Conservation (phyloP, 1,140 invertebrate species). For the Calephelis nemesis region DNA sequence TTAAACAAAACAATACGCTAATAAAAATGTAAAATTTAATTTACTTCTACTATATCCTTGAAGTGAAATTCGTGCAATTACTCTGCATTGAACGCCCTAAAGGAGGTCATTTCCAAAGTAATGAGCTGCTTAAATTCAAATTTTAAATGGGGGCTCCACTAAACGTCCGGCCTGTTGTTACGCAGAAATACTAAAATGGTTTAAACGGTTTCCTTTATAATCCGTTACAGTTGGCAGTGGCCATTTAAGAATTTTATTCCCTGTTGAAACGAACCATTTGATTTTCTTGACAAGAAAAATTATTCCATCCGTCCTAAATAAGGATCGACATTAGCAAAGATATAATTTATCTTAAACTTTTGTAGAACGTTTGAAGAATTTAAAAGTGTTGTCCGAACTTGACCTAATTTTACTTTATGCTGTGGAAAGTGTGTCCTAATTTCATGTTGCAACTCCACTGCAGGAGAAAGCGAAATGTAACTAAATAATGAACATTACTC, state of each 20-base stretch:
- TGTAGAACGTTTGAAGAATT: too few species aligned
- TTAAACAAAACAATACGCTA: background rate
- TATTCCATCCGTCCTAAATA: constrained; percentile 4
- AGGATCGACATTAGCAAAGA: too few species aligned
- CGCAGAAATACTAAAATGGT: constrained; percentile 44
- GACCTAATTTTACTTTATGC: too few species aligned
- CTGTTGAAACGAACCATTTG: constrained; percentile 27
- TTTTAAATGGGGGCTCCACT: constrained; percentile 56
- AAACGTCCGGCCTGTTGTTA: constrained; percentile 48
- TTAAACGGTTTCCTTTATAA: constrained; percentile 39
- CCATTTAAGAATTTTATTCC: constrained; percentile 28
- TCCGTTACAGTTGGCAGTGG: constrained; percentile 29
- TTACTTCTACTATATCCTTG: constrained; percentile 3
- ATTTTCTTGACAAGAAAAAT: constrained; percentile 24
- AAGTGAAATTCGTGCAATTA: constrained; percentile 54
- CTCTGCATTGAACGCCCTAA: constrained; percentile 74
- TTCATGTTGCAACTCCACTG: too few species aligned
- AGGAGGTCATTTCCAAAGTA: constrained; percentile 68
- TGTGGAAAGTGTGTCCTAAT: too few species aligned
- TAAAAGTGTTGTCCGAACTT: too few species aligned
- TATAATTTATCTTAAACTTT: too few species aligned
- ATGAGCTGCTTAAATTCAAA: constrained; percentile 71
- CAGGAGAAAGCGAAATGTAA: too few species aligned
- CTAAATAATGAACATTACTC: too few species aligned
- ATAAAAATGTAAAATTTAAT: constrained; percentile 10